These are phyloP conservation scores for Drosophila chauvacae DNA, from an alignment of 1,140 invertebrate species.

Conservation along the genomic window DNA sequence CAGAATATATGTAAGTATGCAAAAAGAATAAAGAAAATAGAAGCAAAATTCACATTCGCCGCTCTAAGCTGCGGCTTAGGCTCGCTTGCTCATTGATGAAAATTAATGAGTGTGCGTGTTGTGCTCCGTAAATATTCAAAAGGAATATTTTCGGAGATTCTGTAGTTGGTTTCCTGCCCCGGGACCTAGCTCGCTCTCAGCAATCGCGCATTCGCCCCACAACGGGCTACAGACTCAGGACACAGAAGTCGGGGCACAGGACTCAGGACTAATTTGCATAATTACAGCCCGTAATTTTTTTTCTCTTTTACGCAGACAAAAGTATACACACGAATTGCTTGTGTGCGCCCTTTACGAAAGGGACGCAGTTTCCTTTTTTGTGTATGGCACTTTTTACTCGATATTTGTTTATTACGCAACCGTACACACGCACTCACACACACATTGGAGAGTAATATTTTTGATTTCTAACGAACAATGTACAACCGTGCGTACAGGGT, in stretches of 20 bases:
- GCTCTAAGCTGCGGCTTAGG: constrained; percentile 74
- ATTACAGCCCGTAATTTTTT: constrained; percentile 80
- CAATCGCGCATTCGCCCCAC: constrained; percentile 46
- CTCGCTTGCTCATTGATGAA: constrained; percentile 73
- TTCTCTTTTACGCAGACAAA: constrained; percentile 37
- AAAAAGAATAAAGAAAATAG: constrained; percentile 50
- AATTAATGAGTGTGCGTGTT: constrained; percentile 81
- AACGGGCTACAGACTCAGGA: constrained; percentile 48
- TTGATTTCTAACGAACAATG: constrained; percentile 56
- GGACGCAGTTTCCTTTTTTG: constrained; percentile 77
- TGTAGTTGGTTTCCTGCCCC: constrained; percentile 52
- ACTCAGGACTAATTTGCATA: constrained; percentile 78
- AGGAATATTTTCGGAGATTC: constrained; percentile 56
- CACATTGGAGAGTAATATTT: constrained; percentile 24
- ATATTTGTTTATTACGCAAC: constrained; percentile 48
- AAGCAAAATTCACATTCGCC: constrained; percentile 69
- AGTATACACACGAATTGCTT: constrained; percentile 41
- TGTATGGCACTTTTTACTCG: constrained; percentile 43
- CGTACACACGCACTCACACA: constrained; percentile 40
- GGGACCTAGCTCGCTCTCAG: constrained; percentile 32
- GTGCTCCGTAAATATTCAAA: constrained; percentile 46
- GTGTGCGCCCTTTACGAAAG: constrained; percentile 49
- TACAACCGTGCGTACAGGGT: background rate
- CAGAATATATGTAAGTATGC: constrained; percentile 58
- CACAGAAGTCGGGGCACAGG: constrained; percentile 15